Conservation (phyloP, 2,113 vertebrate species). For the Nesogale talazaci region DNA sequence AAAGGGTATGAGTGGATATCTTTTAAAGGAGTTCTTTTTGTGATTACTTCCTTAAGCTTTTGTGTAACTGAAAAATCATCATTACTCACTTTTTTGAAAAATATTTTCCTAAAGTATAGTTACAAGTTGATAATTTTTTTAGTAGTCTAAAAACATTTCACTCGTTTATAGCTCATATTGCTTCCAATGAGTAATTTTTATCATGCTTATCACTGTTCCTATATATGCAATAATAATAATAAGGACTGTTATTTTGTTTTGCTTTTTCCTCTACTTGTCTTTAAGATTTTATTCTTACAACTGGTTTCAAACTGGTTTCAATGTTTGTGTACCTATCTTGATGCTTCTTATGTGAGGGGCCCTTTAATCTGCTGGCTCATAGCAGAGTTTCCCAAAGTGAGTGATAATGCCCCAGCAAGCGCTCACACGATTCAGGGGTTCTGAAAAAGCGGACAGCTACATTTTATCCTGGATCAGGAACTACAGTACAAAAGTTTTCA, state of each 20-base stretch:
- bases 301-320: neutral
- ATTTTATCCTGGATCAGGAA: too few relatives aligned
- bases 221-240: neutral
- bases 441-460: too few relatives aligned
- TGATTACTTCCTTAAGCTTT: too few relatives aligned
- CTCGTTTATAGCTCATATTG: neutral
- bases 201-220: neutral
- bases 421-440: too few relatives aligned
- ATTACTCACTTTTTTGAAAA: neutral
- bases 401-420: too few relatives aligned
- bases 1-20: too few relatives aligned
- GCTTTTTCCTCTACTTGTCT: too few relatives aligned
- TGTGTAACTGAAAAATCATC: too few relatives aligned
- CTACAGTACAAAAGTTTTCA: too few relatives aligned
- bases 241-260: too few relatives aligned
- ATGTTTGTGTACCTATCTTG: neutral
- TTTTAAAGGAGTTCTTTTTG: too few relatives aligned
- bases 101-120: neutral
- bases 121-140: neutral
- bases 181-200: neutral
- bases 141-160: constrained; percentile 19
- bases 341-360: neutral
- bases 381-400: too few relatives aligned
- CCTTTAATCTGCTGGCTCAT: neutral
- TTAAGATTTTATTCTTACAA: constrained; percentile 21